Evolutionary conservation across 2,888 invertebrate species (phyloP), one percentile per base, ranked within the genome.

Genomic region (Punctoribates punctum): DNA sequence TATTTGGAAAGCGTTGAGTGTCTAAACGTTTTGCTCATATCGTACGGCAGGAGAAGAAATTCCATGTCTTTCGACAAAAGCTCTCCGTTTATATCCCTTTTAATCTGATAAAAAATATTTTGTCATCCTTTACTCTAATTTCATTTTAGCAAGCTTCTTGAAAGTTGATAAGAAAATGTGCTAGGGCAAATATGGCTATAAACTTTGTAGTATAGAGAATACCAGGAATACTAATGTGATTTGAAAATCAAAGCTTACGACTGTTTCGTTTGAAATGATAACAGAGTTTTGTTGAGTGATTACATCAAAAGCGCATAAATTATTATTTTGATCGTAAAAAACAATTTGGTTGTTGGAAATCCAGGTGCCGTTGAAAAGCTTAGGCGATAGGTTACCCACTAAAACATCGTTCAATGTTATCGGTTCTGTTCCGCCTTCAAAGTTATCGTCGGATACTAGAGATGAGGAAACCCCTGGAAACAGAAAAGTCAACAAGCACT

Each of bases 281-380:
- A 34, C 25, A 72, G 20, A 0, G 1, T 15, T 60, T 62, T 57
- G n/a, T 11, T 72, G 15, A 46, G 48, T 23, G 9, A n/a, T 48
- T 23, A 23, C 17, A 51, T 75, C 51, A 38, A 72, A 75, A 11
- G 72, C 11, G 34, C 54, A 70, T 9, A 77, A 54, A 67, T 77
- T 77, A 25, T 70, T 46, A 13, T 74, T 34, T 20, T 60, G 51
- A 62, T 77, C 77, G n/a, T 67, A 70, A 57, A 25, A 77, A 3
- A 48, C 34, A 9, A 77, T 62, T 51, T 76, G 48, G 13, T 73
- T 60, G 23, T 62, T 38, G 13, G 67, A 27, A 29, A 79, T 77
- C 80, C 80, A 80, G 54, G 79, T 75, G 25, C 80, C 80, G 75
- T 80, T 80, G 65, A 78, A 80, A 4, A 74, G 76, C 20, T 78